These are phyloP conservation scores for Thunnus thynnus DNA, from an alignment of 2,113 vertebrate genomes.

Conservation along the genomic window DNA sequence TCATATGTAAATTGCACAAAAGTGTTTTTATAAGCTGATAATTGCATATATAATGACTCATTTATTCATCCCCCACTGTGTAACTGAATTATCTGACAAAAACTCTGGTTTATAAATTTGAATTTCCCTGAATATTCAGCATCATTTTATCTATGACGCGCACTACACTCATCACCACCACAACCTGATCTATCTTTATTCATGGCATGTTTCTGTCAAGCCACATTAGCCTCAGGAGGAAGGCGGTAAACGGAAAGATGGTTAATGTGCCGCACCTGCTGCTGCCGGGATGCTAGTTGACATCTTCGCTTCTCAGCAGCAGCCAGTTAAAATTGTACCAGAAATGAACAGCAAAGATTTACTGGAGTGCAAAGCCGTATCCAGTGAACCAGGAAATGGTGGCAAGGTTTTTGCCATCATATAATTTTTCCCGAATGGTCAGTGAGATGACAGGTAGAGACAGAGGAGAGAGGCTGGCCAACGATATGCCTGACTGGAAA, in stretches of 20 bases:
- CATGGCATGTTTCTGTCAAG: slow-evolving; percentile 66
- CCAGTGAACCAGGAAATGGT: slow-evolving; percentile 82
- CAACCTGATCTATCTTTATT: slow-evolving; percentile 43
- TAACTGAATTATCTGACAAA: neutral
- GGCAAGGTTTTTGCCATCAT: slow-evolving; percentile 68
- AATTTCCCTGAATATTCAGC: neutral
- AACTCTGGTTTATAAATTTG: neutral
- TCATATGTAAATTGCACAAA: neutral
- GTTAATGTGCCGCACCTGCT: slow-evolving; percentile 66
- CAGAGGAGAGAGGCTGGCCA: slow-evolving; percentile 58
- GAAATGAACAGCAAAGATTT: slow-evolving; percentile 67
- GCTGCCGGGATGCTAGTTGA: slow-evolving; percentile 49
- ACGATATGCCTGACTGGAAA: slow-evolving; percentile 58
- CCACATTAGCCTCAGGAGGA: slow-evolving; percentile 61
- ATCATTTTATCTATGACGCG: neutral
- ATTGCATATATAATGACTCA: neutral
- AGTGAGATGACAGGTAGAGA: slow-evolving; percentile 75
- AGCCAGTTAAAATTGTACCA: slow-evolving; percentile 61
- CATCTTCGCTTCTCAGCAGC: slow-evolving; percentile 54
- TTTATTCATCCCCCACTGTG: neutral
- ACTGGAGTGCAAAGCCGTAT: slow-evolving; percentile 56
- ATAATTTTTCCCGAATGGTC: slow-evolving; percentile 77
- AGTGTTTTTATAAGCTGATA: neutral
- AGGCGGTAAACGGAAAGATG: slow-evolving; percentile 42
- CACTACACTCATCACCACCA: slow-evolving; percentile 17